phyloP scores from a whole-genome alignment of 2,797 vertebrate species.

The Bucorvus abyssinicus region DNA sequence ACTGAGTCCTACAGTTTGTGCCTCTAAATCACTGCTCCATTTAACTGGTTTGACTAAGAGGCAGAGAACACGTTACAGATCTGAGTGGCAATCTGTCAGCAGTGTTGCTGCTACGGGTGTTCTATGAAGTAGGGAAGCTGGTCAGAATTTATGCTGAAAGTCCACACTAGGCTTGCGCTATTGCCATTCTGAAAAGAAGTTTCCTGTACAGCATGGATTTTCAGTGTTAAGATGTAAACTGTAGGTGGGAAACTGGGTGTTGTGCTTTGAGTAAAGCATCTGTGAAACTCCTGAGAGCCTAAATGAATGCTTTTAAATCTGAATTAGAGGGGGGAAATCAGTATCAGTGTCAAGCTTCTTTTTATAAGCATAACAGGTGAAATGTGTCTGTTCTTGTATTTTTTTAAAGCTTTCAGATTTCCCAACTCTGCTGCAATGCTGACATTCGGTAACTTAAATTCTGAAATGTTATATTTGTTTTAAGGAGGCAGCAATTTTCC shows the following conservation, averaged over 20 bases:
- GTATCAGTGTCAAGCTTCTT: neutral
- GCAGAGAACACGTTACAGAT: neutral
- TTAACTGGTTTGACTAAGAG: neutral
- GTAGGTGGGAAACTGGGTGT: neutral
- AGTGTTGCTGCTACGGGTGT: fast-evolving
- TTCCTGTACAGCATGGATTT: neutral
- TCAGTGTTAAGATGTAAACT: neutral
- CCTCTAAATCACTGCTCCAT: fast-evolving
- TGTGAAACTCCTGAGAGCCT: neutral
- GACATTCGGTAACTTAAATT: neutral
- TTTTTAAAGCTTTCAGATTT: neutral
- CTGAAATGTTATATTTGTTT: neutral
- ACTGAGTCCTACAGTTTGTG: neutral
- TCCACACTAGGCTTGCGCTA: neutral
- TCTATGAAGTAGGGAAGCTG: neutral
- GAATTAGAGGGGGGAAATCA: neutral
- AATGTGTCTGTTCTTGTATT: neutral
- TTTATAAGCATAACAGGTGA: neutral
- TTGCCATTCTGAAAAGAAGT: neutral
- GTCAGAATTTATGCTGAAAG: neutral
- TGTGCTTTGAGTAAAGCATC: neutral
- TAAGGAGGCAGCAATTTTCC: neutral
- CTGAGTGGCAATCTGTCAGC: neutral
- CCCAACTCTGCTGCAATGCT: neutral
- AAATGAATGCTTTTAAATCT: neutral